These are phyloP conservation scores for Ophraella communa DNA, from an alignment of 2,888 invertebrate genomes.

Conservation along the genomic window DNA sequence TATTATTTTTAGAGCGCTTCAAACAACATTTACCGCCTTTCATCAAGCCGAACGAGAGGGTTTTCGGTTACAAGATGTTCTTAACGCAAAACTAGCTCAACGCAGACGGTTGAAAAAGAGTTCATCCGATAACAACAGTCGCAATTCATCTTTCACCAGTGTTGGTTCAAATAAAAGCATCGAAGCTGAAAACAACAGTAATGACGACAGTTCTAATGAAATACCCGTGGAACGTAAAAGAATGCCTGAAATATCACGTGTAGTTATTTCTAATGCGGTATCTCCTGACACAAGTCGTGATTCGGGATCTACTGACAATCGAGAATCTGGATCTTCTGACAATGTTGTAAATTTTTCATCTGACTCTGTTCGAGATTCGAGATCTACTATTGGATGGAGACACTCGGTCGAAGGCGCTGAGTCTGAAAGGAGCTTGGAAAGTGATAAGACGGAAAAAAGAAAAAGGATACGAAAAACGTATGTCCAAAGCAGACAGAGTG, in stretches of 20 bases:
- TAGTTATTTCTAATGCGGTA: constrained; percentile 37
- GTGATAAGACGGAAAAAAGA: constrained; percentile 41
- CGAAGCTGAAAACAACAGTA: constrained; percentile 32
- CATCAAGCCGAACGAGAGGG: constrained; percentile 73
- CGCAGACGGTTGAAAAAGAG: constrained; percentile 69
- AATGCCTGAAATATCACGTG: constrained; percentile 58
- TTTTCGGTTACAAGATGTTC: constrained; percentile 76
- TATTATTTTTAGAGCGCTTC: constrained; percentile 60
- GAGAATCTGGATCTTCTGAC: too few relatives aligned
- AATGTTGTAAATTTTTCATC: too few relatives aligned
- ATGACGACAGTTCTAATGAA: constrained; percentile 40
- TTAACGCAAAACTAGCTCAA: constrained; percentile 73
- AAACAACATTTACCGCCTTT: constrained; percentile 72
- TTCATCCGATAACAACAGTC: constrained; percentile 58
- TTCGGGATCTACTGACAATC: too few relatives aligned
- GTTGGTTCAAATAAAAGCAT: constrained; percentile 55
- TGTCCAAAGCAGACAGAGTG: constrained; percentile 54
- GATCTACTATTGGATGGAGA: too few relatives aligned
- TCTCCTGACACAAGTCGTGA: constrained; percentile 39
- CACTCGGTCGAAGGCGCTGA: constrained; percentile 52
- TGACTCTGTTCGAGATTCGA: too few relatives aligned
- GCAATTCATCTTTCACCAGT: constrained; percentile 57
- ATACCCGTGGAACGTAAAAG: constrained; percentile 46
- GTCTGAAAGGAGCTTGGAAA: constrained; percentile 46
- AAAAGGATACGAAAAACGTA: constrained; percentile 43